Evolutionary conservation across 1,140 invertebrate genomes (phyloP), one percentile per base, ranked within the genome.

Genomic region (Pseudomyrmex dendroicus): DNA sequence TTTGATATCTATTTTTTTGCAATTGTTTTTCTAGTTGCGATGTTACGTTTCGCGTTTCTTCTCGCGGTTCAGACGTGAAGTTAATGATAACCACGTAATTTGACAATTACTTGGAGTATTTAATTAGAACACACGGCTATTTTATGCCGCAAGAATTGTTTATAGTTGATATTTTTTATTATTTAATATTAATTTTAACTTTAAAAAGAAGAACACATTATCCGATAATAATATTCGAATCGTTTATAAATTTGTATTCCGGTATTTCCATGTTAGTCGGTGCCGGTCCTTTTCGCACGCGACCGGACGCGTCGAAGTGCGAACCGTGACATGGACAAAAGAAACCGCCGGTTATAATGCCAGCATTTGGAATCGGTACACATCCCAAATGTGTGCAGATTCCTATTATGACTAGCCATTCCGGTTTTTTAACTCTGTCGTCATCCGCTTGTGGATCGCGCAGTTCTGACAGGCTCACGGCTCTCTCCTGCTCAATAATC

Each of bases 311-410:
- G 92, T 98, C 98, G 91, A 98, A 99, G 93, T 99, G 98, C 78
- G 98, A 98, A 35, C 98, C 98, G 90, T 99, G 98, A 92, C 98
- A 99, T 0, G 98, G 98, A 91, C 98, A 99, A 72, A 86, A 93
- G 91, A 98, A 98, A 90, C 98, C 98, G 17, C 98, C 98, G 2
- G 96, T 95, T 89, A 94, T 95, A 90, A 95, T 97, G 61, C 98
- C 97, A 67, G 96, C 95, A 91, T 98, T 96, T 7, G 97, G 96
- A 88, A 98, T 96, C 59, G 97, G 97, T 25, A 98, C 96, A 94
- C 97, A 98, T 85, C 98, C 98, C 76, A 99, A 95, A 95, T 99
- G 98, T 67, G 98, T 99, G 93, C 98, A 99, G 64, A 99, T 96
- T 82, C 97, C 98, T 83, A 98, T 93, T 0, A 98, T 94, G 73